Conservation (phyloP, 2,113 vertebrate species). For the Acanthisitta chloris region DNA sequence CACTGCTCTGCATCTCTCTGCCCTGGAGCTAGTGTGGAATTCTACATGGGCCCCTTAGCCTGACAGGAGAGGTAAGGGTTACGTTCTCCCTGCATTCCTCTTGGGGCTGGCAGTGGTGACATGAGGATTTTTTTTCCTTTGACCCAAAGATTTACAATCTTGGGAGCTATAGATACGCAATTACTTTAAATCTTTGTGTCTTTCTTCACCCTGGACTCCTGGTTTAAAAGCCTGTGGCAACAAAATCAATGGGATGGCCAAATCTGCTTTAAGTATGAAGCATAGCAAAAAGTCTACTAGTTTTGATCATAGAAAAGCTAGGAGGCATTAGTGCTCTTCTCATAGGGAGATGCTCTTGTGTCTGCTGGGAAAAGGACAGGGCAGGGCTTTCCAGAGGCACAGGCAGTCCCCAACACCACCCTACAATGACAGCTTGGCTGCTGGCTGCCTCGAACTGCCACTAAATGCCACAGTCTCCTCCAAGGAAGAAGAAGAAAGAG, state of each 20-base stretch:
- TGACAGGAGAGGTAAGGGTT: not conserved
- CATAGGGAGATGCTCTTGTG: not conserved
- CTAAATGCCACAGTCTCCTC: not conserved
- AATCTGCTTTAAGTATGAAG: not conserved
- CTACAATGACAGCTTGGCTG: not conserved
- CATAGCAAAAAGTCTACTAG: not conserved
- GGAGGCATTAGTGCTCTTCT: not conserved
- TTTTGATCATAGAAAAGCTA: not conserved
- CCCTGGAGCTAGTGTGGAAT: not conserved
- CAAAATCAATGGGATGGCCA: not conserved
- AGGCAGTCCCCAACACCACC: not conserved
- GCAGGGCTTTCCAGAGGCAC: not conserved
- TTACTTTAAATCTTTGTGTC: not conserved
- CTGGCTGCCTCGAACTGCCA: not conserved
- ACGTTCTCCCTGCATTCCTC: not conserved
- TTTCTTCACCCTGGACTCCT: not conserved
- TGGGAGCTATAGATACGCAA: not conserved
- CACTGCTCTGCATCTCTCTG: not conserved
- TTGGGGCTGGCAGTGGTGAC: not conserved
- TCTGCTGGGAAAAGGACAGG: not conserved
- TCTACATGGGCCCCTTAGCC: not conserved
- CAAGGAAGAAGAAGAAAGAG: not conserved
- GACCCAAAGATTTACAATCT: not conserved
- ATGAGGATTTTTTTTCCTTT: not conserved
- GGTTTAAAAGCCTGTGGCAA: not conserved